Conservation (phyloP, 2,888 invertebrate genomes). For the Choreutis nemorana region DNA sequence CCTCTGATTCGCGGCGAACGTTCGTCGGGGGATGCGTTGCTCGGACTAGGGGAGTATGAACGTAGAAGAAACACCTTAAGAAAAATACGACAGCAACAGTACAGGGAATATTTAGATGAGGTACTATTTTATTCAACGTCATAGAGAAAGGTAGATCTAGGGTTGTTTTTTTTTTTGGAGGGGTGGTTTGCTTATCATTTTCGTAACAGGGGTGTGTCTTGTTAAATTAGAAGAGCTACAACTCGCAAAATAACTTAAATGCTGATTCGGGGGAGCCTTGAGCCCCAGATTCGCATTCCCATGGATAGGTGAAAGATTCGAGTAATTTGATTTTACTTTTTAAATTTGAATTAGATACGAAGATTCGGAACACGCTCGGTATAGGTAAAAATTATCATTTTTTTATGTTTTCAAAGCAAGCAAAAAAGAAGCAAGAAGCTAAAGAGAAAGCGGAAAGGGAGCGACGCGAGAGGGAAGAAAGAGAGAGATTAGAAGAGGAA, state of each 20-base stretch:
- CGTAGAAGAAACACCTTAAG: slow-evolving; percentile 55
- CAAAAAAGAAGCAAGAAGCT: slow-evolving; percentile 52
- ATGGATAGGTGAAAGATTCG: too few relatives aligned
- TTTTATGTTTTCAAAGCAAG: slow-evolving; percentile 33
- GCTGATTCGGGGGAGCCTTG: too few relatives aligned
- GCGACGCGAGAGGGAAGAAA: slow-evolving; percentile 38
- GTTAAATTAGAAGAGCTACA: too few relatives aligned
- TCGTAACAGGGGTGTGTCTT: too few relatives aligned
- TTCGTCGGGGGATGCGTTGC: slow-evolving; percentile 48
- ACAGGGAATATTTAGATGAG: slow-evolving; percentile 64
- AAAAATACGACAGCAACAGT: slow-evolving; percentile 60
- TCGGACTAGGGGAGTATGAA: slow-evolving; percentile 69
- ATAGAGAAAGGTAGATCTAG: too few relatives aligned
- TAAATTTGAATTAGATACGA: neutral
- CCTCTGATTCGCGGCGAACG: slow-evolving; percentile 53
- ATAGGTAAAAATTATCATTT: neutral
- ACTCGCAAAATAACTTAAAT: too few relatives aligned
- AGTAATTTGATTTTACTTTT: neutral
- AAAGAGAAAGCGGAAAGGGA: slow-evolving; percentile 46
- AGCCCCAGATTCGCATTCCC: too few relatives aligned
- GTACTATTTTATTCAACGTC: too few relatives aligned
- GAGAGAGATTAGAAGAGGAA: slow-evolving; percentile 36
- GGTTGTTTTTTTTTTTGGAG: too few relatives aligned
- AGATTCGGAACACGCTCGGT: neutral
- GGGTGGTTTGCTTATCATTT: too few relatives aligned